These are phyloP conservation scores for western clawed frog (Xenopus tropicalis) DNA, from an alignment of 2,113 vertebrate genomes.

Conservation along the genomic window DNA sequence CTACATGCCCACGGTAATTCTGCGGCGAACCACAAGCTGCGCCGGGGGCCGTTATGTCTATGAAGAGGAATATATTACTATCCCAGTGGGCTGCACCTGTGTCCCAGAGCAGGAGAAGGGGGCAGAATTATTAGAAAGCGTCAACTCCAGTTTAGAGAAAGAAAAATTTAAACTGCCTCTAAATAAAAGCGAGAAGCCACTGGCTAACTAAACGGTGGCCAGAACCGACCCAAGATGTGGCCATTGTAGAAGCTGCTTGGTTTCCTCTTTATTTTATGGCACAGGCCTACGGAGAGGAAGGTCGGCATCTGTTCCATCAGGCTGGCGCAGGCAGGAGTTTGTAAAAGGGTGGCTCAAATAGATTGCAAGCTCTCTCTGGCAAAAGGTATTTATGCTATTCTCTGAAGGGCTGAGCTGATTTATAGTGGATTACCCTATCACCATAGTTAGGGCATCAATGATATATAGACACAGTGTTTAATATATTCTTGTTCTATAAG, in stretches of 20 bases:
- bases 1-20: slow-evolving; percentile 78
- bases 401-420: too few relatives aligned
- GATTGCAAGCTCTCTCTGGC: too few relatives aligned
- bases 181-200: slow-evolving; percentile 52
- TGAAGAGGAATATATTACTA: slow-evolving; percentile 78
- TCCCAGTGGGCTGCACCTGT: slow-evolving; percentile 91
- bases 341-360: too few relatives aligned
- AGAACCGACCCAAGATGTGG: neutral
- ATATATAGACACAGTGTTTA: too few relatives aligned
- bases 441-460: too few relatives aligned
- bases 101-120: slow-evolving; percentile 67
- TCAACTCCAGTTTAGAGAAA: slow-evolving; percentile 70
- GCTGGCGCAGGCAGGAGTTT: too few relatives aligned
- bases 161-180: slow-evolving; percentile 57
- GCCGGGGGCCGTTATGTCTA: slow-evolving; percentile 79
- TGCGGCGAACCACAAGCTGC: slow-evolving; percentile 74
- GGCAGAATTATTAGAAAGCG: slow-evolving; percentile 39
- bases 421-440: too few relatives aligned
- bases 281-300: neutral
- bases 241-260: neutral
- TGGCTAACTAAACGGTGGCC: slow-evolving; percentile 32
- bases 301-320: neutral
- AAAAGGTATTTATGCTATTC: too few relatives aligned
- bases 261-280: neutral
- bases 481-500: too few relatives aligned